Evolutionary conservation across 2,797 vertebrate genomes (phyloP).

Genomic region (Pagetopsis macropterus): DNA sequence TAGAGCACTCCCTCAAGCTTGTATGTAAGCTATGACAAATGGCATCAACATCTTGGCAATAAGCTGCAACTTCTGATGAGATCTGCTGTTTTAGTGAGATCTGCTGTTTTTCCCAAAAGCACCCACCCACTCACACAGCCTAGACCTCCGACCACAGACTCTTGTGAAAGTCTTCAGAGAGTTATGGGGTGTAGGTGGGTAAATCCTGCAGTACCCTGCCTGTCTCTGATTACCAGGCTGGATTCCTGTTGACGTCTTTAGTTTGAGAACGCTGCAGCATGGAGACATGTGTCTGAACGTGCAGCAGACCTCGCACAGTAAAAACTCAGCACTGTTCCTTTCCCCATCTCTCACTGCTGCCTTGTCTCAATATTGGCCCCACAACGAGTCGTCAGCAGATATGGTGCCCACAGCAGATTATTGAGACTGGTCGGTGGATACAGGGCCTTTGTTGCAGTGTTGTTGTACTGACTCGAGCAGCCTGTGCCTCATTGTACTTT

Average conservation of each 20-base stretch:
- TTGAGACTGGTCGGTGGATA: slow-evolving; percentile 72
- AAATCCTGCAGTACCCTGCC: slow-evolving; percentile 72
- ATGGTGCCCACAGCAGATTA: slow-evolving; percentile 79
- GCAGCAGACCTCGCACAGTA: slow-evolving; percentile 26
- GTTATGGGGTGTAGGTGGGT: slow-evolving; percentile 76
- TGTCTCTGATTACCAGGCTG: slow-evolving; percentile 74
- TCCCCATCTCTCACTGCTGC: slow-evolving; percentile 40
- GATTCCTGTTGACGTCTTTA: slow-evolving; percentile 62
- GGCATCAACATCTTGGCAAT: slow-evolving; percentile 53
- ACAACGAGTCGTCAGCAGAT: slow-evolving; percentile 79
- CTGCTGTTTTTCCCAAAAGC: slow-evolving; percentile 47
- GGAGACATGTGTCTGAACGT: slow-evolving; percentile 52
- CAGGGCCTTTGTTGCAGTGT: slow-evolving; percentile 78
- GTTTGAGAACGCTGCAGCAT: slow-evolving; percentile 44
- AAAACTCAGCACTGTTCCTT: slow-evolving; percentile 40
- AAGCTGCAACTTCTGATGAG: slow-evolving; percentile 39
- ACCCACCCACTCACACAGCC: slow-evolving; percentile 59
- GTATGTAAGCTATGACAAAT: slow-evolving; percentile 56
- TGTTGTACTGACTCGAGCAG: slow-evolving; percentile 75
- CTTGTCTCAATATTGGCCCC: slow-evolving; percentile 54
- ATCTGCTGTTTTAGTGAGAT: slow-evolving; percentile 44
- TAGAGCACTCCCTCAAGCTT: slow-evolving; percentile 41
- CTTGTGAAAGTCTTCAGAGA: slow-evolving; percentile 77
- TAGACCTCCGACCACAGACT: slow-evolving; percentile 73
- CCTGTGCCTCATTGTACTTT: slow-evolving; percentile 71